Base-by-base conservation (phyloP, 23 tunicate species). In the Ciona savignyi region DNA sequence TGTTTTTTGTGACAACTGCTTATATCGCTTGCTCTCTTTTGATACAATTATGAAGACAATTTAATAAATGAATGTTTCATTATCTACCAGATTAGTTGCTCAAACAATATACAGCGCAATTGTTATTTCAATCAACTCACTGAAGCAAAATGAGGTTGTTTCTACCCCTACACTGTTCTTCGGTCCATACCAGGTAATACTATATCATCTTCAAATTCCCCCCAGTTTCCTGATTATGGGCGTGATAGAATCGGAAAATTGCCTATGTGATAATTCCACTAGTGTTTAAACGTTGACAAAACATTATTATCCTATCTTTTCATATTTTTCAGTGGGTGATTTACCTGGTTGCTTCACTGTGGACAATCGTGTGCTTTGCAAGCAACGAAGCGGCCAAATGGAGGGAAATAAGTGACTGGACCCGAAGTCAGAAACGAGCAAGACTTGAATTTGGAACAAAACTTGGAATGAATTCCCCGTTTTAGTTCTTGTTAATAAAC, bases 391-490 rank as follows among this genome's bases (percentile, higher is more conserved):
- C 69, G 35, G 77, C 71, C 61, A 89, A 89, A 72, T 63, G 63
- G 66, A 31, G 66, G 3, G 96, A 89, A 70, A 89, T 89, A 11
- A 29, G 69, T 48, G 26, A 74, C 49, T 89, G 85, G 89, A 79
- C 70, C 64, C 80, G 96, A 62, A 73, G 76, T 34, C 89, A 89
- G 65, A 89, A 83, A 63, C 79, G 96, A 33, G 89, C 96, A 0
- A 62, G 96, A 20, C 65, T 89, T 23, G 84, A 79, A 22, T 89
- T 89, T 42, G 89, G 85, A 3, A 89, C 96, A 24, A 89, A 89
- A 64, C 74, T 89, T 30, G 96, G 96, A 74, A 89, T 89, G 96
- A 89, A 89, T 70, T 89, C 96, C 6, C 96, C 96, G 66, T 89
- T 89, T 74, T 89, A 68, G 78, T n/a, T n/a, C n/a, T n/a, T n/a